These are phyloP conservation scores for Pseudomyrmex gracilis DNA, from an alignment of 1,140 invertebrate species.

Conservation along the genomic window DNA sequence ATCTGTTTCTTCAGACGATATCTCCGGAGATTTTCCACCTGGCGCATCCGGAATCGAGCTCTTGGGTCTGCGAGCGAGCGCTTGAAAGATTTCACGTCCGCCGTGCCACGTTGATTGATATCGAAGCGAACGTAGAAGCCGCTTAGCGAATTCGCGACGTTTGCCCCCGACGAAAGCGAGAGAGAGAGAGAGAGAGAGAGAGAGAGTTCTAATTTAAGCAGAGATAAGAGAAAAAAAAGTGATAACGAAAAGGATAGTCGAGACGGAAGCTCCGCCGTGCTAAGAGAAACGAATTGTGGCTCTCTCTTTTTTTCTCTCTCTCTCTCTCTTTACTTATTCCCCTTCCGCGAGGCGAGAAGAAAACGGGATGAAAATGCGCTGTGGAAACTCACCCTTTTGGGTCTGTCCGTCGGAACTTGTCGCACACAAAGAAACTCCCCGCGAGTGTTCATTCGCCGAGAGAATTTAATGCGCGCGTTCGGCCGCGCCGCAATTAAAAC, in stretches of 20 bases:
- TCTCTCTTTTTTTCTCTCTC: too few species aligned
- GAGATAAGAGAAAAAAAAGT: not conserved
- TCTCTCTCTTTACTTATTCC: not conserved
- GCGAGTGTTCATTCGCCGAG: conserved; percentile 49
- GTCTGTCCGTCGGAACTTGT: conserved; percentile 48
- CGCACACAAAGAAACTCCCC: conserved; percentile 54
- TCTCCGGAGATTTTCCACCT: not conserved
- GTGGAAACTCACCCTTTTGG: conserved; percentile 25
- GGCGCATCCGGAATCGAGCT: not conserved
- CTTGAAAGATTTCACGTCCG: conserved; percentile 31
- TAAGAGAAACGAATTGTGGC: conserved; percentile 34
- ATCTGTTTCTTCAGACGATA: not conserved
- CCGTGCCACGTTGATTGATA: conserved; percentile 27
- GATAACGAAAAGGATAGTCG: conserved; percentile 1
- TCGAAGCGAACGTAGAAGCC: conserved; percentile 7
- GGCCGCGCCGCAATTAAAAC: conserved; percentile 50
- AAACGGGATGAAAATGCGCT: conserved; percentile 37
- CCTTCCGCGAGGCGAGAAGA: not conserved
- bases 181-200: not conserved
- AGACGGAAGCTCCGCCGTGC: not conserved
- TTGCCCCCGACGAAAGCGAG: not conserved
- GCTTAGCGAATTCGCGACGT: conserved; percentile 39
- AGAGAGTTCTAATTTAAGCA: too few species aligned
- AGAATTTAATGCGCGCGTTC: conserved; percentile 54
- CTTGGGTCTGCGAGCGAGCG: conserved; percentile 15